Base-by-base conservation (phyloP, 2,113 vertebrate species). In the Poeciliopsis turrubarensis region DNA sequence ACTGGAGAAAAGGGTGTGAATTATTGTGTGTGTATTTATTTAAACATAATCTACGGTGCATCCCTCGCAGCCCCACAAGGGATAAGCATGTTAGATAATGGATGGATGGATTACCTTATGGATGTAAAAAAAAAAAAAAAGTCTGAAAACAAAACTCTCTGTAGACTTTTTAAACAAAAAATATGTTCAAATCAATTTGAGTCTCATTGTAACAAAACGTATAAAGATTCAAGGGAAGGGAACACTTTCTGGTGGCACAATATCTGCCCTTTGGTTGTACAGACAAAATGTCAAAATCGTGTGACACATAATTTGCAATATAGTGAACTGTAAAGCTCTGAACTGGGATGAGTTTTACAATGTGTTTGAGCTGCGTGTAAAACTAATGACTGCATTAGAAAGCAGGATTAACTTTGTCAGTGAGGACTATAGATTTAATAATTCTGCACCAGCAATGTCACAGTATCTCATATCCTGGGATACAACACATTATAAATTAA, bases 201-300 rank as follows among this genome's bases (percentile, higher is more conserved):
- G 22, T 8, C 11, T 2, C 11, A 3, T n/a, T n/a, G 8, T 54
- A 54, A 54, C 25, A 25, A 57, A 25, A 47, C 5, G 44, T 47
- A 5, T 25, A 10, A 57, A n/a, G n/a, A 57, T 22, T 57, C 9
- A 57, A n/a, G 51, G 22, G 51, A 25, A n/a, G 22, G 19, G 9
- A 57, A 57, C 25, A 57, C 22, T 57, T 57, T 57, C 51, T 25
- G 22, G 2, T 57, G 51, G 44, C 22, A n/a, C 51, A 57, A 9
- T 32, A 72, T 92, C 92, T 93, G 77, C 83, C 90, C 82, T 54
- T 90, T 89, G 91, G 93, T 93, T 93, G 91, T 92, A 88, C 89
- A 81, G 92, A 94, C 94, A 88, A 61, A 89, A 88, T 91, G 39
- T 92, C n/a, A 66, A 66, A 66, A 41, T 22, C 85, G 91, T 92